Conservation (phyloP, 2,797 vertebrate species). For the Trachops cirrhosus region DNA sequence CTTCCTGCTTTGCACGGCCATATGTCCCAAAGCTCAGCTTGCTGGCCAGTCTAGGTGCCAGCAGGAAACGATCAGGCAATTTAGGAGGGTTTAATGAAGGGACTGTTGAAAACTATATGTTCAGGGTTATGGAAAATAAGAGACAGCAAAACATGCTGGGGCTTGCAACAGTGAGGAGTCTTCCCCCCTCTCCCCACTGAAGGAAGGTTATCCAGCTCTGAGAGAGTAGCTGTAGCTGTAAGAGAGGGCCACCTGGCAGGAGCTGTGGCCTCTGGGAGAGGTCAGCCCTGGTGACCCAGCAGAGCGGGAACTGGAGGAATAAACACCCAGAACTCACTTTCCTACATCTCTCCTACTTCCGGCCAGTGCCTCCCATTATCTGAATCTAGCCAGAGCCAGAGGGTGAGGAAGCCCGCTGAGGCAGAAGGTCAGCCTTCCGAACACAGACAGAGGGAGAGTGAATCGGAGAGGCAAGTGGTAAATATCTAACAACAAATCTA, state of each 20-base stretch:
- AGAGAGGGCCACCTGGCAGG: background rate
- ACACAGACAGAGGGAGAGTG: background rate
- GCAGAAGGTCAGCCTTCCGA: background rate
- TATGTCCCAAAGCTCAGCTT: background rate
- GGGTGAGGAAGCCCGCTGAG: background rate
- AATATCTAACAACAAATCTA: background rate
- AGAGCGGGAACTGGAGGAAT: background rate
- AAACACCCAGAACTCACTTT: background rate
- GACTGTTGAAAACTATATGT: background rate
- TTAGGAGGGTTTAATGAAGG: slow-evolving; percentile 1
- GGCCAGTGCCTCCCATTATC: background rate
- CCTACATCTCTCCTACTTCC: background rate
- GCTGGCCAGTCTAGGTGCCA: background rate
- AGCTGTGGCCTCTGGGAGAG: background rate
- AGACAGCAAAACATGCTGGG: background rate
- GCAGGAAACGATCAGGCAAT: background rate
- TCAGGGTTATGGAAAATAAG: background rate
- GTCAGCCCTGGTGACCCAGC: background rate
- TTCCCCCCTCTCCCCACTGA: background rate
- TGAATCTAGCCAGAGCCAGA: background rate
- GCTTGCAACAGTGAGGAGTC: background rate
- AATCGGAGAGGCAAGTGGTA: background rate
- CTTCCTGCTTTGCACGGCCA: background rate
- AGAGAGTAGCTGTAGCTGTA: background rate
- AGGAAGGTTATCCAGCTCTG: background rate